A percentile compares a stretch with the other conserved stretches of the same genome.
phyloP scores from a whole-genome alignment of 2,888 invertebrate genomes.

The Drosophila pullipes region DNA sequence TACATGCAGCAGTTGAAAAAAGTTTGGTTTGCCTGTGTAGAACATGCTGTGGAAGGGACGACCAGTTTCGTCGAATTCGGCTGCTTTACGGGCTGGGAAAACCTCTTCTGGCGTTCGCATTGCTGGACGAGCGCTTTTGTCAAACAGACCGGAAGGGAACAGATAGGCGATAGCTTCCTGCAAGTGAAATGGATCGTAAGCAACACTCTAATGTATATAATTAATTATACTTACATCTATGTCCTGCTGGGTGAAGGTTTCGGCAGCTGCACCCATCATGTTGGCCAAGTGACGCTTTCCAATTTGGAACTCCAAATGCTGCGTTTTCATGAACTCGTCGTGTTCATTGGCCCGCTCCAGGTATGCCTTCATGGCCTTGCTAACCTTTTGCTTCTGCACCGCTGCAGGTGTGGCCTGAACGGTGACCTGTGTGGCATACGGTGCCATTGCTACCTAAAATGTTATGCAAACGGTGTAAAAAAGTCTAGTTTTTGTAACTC shows the following conservation, averaged over 20 bases:
- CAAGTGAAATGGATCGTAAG: background rate
- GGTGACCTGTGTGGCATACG: constrained; percentile 78
- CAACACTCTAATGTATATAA: too few species aligned
- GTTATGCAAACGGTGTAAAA: constrained; percentile 66
- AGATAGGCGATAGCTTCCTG: constrained; percentile 95
- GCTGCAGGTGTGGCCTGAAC: constrained; percentile 80
- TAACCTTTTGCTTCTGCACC: constrained; percentile 88
- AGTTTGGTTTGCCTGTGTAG: constrained; percentile 95
- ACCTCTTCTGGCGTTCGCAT: constrained; percentile 96
- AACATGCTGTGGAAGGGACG: constrained; percentile 96
- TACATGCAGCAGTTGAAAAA: constrained; percentile 93
- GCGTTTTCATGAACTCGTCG: constrained; percentile 93
- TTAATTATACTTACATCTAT: constrained; percentile 89
- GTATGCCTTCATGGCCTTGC: constrained; percentile 96
- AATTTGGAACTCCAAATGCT: constrained; percentile 93
- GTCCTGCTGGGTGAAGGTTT: constrained; percentile 94
- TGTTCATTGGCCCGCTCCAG: constrained; percentile 92
- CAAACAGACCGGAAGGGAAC: constrained; percentile 97
- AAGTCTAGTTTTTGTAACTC: background rate
- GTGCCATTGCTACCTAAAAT: constrained; percentile 48
- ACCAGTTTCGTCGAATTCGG: constrained; percentile 96
- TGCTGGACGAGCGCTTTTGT: constrained; percentile 93
- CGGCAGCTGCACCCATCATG: constrained; percentile 98
- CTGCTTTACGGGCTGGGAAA: constrained; percentile 93
- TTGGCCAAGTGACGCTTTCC: constrained; percentile 98